Base-by-base conservation (phyloP, 1,140 invertebrate genomes). In the Drosophila cardini region DNA sequence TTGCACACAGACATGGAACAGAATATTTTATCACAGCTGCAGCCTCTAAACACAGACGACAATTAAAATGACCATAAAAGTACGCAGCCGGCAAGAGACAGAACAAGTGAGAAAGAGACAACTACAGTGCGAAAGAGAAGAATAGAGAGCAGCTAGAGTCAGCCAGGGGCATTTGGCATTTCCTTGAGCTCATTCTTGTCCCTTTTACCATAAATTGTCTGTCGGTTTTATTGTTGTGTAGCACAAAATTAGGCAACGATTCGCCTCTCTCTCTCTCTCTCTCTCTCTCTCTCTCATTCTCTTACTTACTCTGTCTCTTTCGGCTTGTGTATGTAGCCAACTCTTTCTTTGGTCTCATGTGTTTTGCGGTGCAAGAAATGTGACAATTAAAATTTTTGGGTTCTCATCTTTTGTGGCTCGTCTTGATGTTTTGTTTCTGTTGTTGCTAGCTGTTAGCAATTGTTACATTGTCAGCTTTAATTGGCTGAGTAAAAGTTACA, bases 61-160 rank as follows among this genome's bases (percentile, higher is more conserved):
- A 84, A 84, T 84, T 85, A 84, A 85, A 85, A 77, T 76, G 81
- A 56, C 72, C 77, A 83, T 76, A 65, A 76, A 58, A 50, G 61
- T 70, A 55, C 38, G 48, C 43, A 61, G 55, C 45, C 32, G 13
- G 42, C 30, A 36, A 18, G 6, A 32, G n/a, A n/a, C n/a, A 26
- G 11, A 8, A n/a, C 5, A 13, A 53, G 50, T 16, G 21, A 13
- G 16, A 15, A n/a, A 38, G 16, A 36, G 30, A 13, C 5, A 13
- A 30, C n/a, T 13, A 30, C 21, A 58, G 40, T n/a, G n/a, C 21
- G 21, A 26, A 26, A 26, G 16, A 11, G 26, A 34, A 0, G n/a
- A 4, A 9, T 11, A 32, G 13, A 13, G 38, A 9, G 18, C 43
- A 52, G 38, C 45, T 52, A 21, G 21, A 21, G 21, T 21, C 21